phyloP scores from a whole-genome alignment of 2,113 vertebrate genomes.

The Rhombomys opimus region DNA sequence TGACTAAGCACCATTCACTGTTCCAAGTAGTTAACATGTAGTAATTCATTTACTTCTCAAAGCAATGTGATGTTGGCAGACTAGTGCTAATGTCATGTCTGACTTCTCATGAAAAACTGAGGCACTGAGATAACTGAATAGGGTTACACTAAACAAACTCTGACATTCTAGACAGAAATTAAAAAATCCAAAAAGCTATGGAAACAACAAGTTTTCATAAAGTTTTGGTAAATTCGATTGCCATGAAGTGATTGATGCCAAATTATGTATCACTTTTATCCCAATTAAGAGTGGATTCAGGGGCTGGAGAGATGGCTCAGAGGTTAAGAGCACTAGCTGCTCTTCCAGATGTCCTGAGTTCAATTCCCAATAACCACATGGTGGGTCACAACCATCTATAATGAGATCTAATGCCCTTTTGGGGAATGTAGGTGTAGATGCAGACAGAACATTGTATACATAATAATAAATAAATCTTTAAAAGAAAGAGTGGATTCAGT shows the following conservation, averaged over 20 bases:
- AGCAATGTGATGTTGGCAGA: not conserved
- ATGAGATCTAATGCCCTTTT: too few relatives aligned
- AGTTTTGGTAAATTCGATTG: not conserved
- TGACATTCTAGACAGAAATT: not conserved
- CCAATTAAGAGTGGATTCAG: not conserved
- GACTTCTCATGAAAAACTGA: not conserved
- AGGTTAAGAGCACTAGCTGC: too few relatives aligned
- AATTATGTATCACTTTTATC: not conserved
- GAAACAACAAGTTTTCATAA: conserved; percentile 28
- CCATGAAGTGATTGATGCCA: not conserved
- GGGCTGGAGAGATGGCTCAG: too few relatives aligned
- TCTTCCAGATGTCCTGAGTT: too few relatives aligned
- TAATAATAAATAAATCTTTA: too few relatives aligned
- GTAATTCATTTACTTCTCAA: not conserved
- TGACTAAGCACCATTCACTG: not conserved
- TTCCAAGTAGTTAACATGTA: not conserved
- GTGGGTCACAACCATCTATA: too few relatives aligned
- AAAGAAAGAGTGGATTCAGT: not conserved
- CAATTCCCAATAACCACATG: too few relatives aligned
- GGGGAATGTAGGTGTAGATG: too few relatives aligned
- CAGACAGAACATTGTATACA: too few relatives aligned
- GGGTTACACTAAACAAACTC: not conserved
- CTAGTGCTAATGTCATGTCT: not conserved
- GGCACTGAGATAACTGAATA: not conserved
- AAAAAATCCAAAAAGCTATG: conserved; percentile 44